phyloP scores from a whole-genome alignment of 2,888 invertebrate species.

The Metacarcinus magister region DNA sequence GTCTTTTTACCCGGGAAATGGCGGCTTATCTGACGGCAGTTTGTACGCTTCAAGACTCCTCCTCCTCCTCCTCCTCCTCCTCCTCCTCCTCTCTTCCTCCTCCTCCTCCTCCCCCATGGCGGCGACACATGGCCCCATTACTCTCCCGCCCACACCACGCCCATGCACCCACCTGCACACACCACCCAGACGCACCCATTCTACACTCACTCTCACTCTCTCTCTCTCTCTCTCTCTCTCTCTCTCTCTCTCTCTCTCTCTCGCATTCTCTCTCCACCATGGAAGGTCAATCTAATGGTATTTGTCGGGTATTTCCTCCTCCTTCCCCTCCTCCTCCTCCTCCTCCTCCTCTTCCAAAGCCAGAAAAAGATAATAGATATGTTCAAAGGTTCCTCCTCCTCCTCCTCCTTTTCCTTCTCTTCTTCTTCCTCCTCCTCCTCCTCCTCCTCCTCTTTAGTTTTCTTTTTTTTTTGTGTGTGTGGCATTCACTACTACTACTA shows the following conservation, averaged over 20 bases:
- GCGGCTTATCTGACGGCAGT: conserved; percentile 67
- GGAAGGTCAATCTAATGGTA: background rate
- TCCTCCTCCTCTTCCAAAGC: background rate
- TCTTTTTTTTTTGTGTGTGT: background rate
- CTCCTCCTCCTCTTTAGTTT: background rate
- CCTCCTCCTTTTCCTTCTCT: background rate
- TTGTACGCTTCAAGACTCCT: conserved; percentile 60
- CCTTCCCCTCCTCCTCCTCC: background rate
- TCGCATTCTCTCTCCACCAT: background rate
- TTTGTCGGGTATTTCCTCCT: background rate
- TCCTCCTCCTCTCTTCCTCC: conserved; percentile 49
- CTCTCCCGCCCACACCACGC: background rate
- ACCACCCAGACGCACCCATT: background rate
- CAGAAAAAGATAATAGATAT: no score
- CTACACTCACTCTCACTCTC: background rate
- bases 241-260: background rate
- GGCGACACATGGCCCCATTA: background rate
- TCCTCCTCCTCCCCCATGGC: conserved; percentile 40
- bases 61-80: background rate
- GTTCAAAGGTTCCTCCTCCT: background rate
- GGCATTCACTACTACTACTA: background rate
- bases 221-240: conserved; percentile 2
- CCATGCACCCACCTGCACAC: background rate
- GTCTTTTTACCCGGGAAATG: conserved; percentile 60
- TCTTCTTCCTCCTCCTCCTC: background rate